Percentiles rank a stretch among this genome's conserved stretches.
Conservation (phyloP, 2,113 vertebrate genomes). For the Isichthys henryi region DNA sequence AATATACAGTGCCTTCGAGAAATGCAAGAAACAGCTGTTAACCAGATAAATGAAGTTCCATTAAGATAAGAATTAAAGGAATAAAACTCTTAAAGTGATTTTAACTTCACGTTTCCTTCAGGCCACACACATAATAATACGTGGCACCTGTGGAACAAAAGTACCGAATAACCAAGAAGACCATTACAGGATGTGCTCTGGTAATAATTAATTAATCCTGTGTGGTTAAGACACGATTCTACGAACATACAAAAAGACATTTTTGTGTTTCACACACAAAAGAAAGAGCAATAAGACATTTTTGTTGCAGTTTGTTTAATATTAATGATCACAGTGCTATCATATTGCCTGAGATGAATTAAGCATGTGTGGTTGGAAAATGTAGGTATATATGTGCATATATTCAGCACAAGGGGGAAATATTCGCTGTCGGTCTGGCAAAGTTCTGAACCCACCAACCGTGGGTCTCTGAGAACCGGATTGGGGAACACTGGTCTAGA, state of each 20-base stretch:
- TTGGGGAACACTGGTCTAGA: too few relatives aligned
- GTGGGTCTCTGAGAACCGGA: too few relatives aligned
- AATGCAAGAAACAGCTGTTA: neutral
- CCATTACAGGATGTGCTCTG: neutral
- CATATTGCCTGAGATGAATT: constrained; percentile 3
- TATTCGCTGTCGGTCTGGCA: neutral
- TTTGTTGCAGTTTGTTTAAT: constrained; percentile 15
- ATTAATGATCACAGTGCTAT: constrained; percentile 1
- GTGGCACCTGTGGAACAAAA: neutral
- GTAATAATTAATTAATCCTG: neutral
- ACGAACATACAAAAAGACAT: neutral
- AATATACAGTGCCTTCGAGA: neutral
- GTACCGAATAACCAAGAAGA: neutral
- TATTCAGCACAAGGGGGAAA: neutral
- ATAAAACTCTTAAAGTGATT: neutral
- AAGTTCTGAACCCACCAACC: too few relatives aligned
- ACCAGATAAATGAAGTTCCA: neutral
- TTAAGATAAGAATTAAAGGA: neutral
- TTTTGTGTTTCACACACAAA: neutral
- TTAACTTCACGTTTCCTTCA: neutral
- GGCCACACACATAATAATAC: neutral
- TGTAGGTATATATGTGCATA: neutral
- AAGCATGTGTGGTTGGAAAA: constrained; percentile 1
- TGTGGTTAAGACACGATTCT: neutral
- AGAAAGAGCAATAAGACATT: neutral